Evolutionary conservation across 2,888 invertebrate genomes (phyloP), one percentile per base, ranked within the genome.

Genomic region (Lasioglossum calceatum): DNA sequence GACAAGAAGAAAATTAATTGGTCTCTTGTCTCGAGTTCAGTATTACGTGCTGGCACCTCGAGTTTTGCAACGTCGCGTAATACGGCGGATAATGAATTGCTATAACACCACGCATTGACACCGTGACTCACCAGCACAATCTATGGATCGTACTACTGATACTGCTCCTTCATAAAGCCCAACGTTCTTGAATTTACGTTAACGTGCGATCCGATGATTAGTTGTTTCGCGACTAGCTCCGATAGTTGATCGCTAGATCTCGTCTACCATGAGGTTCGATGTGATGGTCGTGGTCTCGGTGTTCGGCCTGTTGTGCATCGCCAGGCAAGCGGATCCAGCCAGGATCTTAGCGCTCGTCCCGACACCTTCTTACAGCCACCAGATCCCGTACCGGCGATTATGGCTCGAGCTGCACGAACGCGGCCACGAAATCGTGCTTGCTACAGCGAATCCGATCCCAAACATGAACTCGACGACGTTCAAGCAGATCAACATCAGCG

Each of bases 281-380:
- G 14, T 27, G 27, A 16, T 47, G 0, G 32, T 3, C 14, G n/a
- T 58, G 14, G 23, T 84, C 0, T 58, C 70, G 14, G 16, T 76
- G 7, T 1, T 58, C 1, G 80, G 82, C 27, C 12, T 71, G 1
- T 2, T 81, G 1, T 72, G 58, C 3, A 23, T 44, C 2, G 12
- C 71, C 8, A 19, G 36, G 0, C 3, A 78, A 0, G 10, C 58
- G 4, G n/a, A 87, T 16, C 79, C 90, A 44, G 95, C 95, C 2
- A 93, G 94, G 88, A 96, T 96, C 77, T 91, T 96, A 72, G 95
- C 94, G 0, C 90, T 96, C 0, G 93, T 95, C 64, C 93, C 95
- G 27, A 93, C 95, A 4, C 95, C 96, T 4, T 95, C 96, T 2
- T 94, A 95, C 83, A 96, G 96, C 87, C 96, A 96, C 86, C 96